Evolutionary conservation across 23 tunicate genomes (phyloP), one percentile per base, ranked within the genome.

Genomic region (Ciona savignyi): DNA sequence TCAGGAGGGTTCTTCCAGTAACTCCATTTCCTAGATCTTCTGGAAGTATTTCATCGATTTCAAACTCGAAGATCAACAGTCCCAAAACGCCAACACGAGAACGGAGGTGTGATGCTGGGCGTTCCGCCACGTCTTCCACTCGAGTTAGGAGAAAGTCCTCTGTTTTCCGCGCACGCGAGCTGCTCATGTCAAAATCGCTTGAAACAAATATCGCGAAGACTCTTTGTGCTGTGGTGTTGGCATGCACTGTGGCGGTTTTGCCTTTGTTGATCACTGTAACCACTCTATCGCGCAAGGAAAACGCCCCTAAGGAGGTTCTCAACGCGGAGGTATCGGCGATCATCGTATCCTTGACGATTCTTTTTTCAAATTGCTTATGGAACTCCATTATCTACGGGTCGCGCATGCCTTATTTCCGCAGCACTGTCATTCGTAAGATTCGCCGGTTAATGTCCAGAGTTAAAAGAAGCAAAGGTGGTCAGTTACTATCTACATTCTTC

Each of bases 191-290:
- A 49, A 84, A 76, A 4, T 78, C 90, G 25, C 71, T 70, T 51
- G 97, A 90, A 35, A 65, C 86, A 21, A 84, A 76, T 60, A 86
- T 90, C 3, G 88, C 85, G n/a, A 90, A 90, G 72, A 85, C 97
- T n/a, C 82, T 90, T 4, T 31, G 81, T 33, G 83, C 83, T 23
- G 90, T 90, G 6, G 86, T 90, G 1, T 51, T 75, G 6, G 76
- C 97, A 19, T 34, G 83, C 19, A 84, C 81, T 22, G 31, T 83
- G 21, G 76, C 97, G 0, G 76, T 79, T 0, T 29, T 79, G 23
- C 97, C 97, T 26, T 35, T 90, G 21, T 19, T 84, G 20, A n/a
- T n/a, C n/a, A 28, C 67, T 63, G 74, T 76, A 11, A 9, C 63
- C 4, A 9, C 66, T 15, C 67, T 63, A 23, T 24, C 71, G 3